Base-by-base conservation (phyloP, 1,140 invertebrate species). In the Pogonomyrmex barbatus region DNA sequence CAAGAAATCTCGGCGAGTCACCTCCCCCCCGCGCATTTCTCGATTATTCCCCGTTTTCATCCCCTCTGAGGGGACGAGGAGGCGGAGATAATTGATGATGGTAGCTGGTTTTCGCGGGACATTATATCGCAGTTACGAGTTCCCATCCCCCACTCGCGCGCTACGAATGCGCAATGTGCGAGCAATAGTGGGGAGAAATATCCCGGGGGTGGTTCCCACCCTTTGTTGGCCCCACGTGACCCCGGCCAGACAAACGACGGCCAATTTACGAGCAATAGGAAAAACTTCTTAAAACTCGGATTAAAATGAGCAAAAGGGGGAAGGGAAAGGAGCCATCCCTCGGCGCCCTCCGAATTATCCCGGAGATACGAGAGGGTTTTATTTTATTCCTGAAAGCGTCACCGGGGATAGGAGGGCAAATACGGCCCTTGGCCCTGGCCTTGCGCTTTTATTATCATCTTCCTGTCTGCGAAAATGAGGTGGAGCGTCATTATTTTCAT, bases 281-380 rank as follows among this genome's bases (percentile, higher is more conserved):
- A 88, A 89, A 91, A 91, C 91, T 93, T 92, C 88, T 94, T 92
- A 91, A 94, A 93, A 93, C 91, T 93, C 84, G 88, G 93, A 94
- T 93, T 94, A 92, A 93, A 94, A 92, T 90, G 91, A 92, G 82
- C 87, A 89, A 78, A 76, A 67, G 71, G 36, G 24, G 36, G 33
- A 14, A 33, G 42, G 42, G 45, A 60, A 65, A 77, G 75, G 84
- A 65, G 14, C 45, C 45, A 63, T 73, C 50, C 45, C 47, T 70
- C 67, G 36, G 42, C 89, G 87, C 84, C 78, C 75, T 71, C n/a
- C 62, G 50, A 81, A 90, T 87, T 90, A 90, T 90, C 60, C 47
- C 39, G 33, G 50, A 67, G 56, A 58, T 82, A 67, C 85, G 76
- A 62, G 71, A 86, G 68, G 65, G 87, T 87, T 91, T 92, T 93